Evolutionary conservation across 1,140 invertebrate species (phyloP), one percentile per base, ranked within the genome.

Genomic region (Megalonaias nervosa): DNA sequence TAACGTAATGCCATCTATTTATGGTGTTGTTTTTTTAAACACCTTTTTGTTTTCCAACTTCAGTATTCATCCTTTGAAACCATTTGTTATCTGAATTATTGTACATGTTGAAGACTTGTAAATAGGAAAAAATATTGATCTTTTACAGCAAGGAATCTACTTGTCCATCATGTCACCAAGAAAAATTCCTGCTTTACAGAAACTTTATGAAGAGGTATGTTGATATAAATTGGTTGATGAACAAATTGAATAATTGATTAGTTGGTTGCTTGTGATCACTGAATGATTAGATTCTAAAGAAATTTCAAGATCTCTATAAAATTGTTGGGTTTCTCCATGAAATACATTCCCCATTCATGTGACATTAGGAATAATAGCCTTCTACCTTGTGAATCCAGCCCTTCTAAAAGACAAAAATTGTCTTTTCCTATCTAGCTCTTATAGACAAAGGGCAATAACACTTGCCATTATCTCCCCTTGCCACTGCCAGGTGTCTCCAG

Each of bases 101-200:
- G 55, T 58, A 57, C 13, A 75, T 19, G n/a, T 26, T 38, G 0
- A 66, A 16, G n/a, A 11, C 13, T 67, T n/a, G 48, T 56, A 64
- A 73, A 58, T 17, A 72, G 21, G 59, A 67, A 19, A 14, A 26
- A 64, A 57, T 75, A 61, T 62, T 62, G 79, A 77, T 81, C 23
- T 85, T 74, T 93, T 92, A 82, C 90, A 95, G 93, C 93, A 94
- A 64, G 94, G 94, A 48, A 96, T 97, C 14, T 94, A 96, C 89
- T 91, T 98, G 12, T 97, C 96, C 0, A 94, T 99, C 58, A 93
- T 97, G 21, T 96, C 96, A 0, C 96, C 97, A 2, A 91, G 96
- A 64, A 96, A 97, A 89, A 95, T 98, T 78, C 95, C 96, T 75
- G 87, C 86, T 17, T 81, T 92, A 58, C 90, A 88, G 74, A 91